Conservation (phyloP, 2,797 vertebrate species). For the Pangasius larnaudii region DNA sequence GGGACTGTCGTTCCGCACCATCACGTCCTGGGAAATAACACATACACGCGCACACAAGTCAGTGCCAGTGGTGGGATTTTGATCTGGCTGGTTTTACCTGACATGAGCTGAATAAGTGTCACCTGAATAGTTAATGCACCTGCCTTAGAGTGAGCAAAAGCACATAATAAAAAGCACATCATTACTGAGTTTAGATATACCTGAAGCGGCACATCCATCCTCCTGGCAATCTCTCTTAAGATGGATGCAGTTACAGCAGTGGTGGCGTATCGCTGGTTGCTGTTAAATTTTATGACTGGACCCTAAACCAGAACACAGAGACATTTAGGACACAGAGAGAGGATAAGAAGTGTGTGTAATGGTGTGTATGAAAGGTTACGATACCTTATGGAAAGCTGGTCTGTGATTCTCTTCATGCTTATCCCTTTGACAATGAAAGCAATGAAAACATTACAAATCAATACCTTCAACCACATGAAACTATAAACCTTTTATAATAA, state of each 20-base stretch:
- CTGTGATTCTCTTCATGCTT: conserved; percentile 97
- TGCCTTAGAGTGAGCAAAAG: neutral
- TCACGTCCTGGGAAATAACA: conserved; percentile 82
- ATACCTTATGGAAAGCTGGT: conserved; percentile 93
- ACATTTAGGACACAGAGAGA: conserved; percentile 10
- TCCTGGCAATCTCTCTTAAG: conserved; percentile 83
- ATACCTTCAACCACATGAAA: neutral
- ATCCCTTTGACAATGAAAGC: conserved; percentile 76
- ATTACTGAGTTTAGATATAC: conserved; percentile 65
- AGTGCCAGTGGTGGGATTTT: too few relatives aligned
- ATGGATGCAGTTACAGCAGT: conserved; percentile 89
- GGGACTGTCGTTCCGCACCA: conserved; percentile 93
- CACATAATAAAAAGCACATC: neutral
- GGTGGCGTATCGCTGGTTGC: conserved; percentile 94
- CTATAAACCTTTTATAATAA: neutral
- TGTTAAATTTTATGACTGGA: conserved; percentile 95
- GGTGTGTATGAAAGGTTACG: neutral
- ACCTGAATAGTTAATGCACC: neutral
- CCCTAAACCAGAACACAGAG: conserved; percentile 75
- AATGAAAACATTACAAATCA: conserved; percentile 16
- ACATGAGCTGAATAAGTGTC: neutral
- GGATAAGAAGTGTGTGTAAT: neutral
- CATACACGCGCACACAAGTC: neutral
- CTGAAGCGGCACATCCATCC: conserved; percentile 87
- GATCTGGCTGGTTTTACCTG: neutral